Percentiles rank a stretch among this genome's conserved stretches.
Conservation (phyloP, 2,888 invertebrate genomes). For the Acronicta alni region DNA sequence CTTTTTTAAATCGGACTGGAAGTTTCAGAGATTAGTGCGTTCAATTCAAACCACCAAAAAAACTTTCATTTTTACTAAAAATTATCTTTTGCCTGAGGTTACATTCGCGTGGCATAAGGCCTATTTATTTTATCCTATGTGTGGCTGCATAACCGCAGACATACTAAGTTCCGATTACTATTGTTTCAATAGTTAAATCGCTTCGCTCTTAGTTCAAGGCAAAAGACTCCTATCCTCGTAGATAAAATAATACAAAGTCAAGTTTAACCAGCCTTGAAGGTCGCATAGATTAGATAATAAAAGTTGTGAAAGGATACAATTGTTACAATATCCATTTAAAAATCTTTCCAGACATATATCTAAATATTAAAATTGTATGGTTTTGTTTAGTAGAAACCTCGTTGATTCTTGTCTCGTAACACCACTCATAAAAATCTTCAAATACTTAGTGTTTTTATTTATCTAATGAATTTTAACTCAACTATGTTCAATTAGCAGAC, state of each 20-base stretch:
- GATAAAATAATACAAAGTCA: slow-evolving; percentile 31
- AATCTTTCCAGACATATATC: neutral
- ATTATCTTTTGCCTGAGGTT: too few relatives aligned
- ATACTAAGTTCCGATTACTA: too few relatives aligned
- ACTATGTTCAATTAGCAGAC: too few relatives aligned
- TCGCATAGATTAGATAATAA: slow-evolving; percentile 49
- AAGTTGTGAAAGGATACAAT: slow-evolving; percentile 29
- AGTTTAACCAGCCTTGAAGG: slow-evolving; percentile 48
- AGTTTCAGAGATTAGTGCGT: too few relatives aligned
- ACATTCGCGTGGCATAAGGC: too few relatives aligned
- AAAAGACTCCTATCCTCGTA: slow-evolving; percentile 21
- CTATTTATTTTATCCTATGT: too few relatives aligned
- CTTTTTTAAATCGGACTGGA: too few relatives aligned
- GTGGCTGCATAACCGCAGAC: too few relatives aligned
- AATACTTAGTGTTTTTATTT: neutral
- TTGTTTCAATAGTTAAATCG: neutral
- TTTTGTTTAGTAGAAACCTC: neutral
- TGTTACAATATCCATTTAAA: slow-evolving; percentile 23
- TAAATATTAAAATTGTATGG: slow-evolving; percentile 14
- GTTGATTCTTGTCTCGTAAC: too few relatives aligned
- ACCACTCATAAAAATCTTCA: neutral
- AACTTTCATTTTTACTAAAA: too few relatives aligned
- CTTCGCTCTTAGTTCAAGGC: neutral
- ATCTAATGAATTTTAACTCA: too few relatives aligned
- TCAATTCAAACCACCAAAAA: too few relatives aligned